A percentile compares a stretch with the other conserved stretches of the same genome.
phyloP scores from a whole-genome alignment of 2,888 invertebrate species.

The Sinodicranocentrus sp. region DNA sequence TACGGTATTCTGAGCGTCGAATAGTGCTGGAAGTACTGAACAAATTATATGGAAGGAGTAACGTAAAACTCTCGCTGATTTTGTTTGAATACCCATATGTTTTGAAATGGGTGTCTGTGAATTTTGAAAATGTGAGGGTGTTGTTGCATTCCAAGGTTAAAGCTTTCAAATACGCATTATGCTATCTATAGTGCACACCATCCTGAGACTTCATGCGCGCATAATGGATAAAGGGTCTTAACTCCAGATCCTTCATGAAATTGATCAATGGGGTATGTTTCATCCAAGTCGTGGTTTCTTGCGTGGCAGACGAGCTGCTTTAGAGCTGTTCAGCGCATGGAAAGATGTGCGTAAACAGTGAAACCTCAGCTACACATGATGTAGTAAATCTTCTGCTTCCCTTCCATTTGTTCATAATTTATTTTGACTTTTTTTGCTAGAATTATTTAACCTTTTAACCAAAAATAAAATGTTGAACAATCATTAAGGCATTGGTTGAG shows the following conservation, averaged over 20 bases:
- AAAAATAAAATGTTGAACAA: slow-evolving; percentile 7
- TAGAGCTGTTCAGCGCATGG: no score
- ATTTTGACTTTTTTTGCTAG: slow-evolving; percentile 9
- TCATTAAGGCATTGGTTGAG: slow-evolving; percentile 16
- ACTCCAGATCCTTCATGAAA: slow-evolving; percentile 39
- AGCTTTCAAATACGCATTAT: neutral
- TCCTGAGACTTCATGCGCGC: slow-evolving; percentile 12
- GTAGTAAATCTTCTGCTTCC: neutral
- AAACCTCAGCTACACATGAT: no score
- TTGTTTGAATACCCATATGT: no score
- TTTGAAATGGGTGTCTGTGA: no score
- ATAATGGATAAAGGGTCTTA: slow-evolving; percentile 44
- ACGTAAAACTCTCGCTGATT: no score
- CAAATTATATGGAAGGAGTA: no score
- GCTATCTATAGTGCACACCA: neutral
- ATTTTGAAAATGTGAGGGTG: no score
- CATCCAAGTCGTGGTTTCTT: slow-evolving; percentile 41
- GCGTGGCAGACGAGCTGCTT: slow-evolving; percentile 1
- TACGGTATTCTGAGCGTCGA: no score
- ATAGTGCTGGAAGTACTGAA: no score
- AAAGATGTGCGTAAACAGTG: no score
- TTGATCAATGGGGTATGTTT: slow-evolving; percentile 52
- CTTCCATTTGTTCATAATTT: slow-evolving; percentile 23
- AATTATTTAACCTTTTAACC: slow-evolving; percentile 23
- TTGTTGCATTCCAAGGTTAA: neutral